Evolutionary conservation across 2,888 invertebrate species (phyloP), one percentile per base, ranked within the genome.

Genomic region (Plebejus anna): DNA sequence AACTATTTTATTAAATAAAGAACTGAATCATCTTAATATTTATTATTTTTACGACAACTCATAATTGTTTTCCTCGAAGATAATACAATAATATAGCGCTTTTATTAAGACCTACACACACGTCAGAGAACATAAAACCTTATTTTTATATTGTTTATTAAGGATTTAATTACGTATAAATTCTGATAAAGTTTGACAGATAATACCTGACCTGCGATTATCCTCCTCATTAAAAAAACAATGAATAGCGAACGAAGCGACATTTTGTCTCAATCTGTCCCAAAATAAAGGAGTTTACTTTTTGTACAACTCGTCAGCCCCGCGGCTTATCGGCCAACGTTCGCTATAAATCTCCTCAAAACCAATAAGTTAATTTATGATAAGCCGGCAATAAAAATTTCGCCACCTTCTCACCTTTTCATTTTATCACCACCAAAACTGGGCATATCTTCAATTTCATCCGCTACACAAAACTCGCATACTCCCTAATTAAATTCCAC

Each of bases 151-250:
- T 82, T 82, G 81, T 81, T 83, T 82, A 81, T 80, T 83, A 82
- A 80, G 81, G 80, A 81, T 81, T 84, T 84, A 87, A 87, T 88
- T 84, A 85, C 81, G 84, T 82, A 84, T 84, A 86, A 86, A 85
- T 85, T 81, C 82, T 86, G 87, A 88, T 87, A 84, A 86, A 86
- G 86, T 85, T 85, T 85, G 86, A 86, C 85, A 85, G 84, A 81
- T 84, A 88, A 88, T 90, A 82, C 88, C 85, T 81, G 77, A 82
- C 84, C 87, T 88, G 87, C 88, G 88, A 83, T 87, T 85, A 84
- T 85, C 85, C 84, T 83, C 82, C 85, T 81, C 89, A 90, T 90
- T 84, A 80, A 81, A 83, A 88, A 86, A 88, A 89, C 88, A 87
- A 83, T 86, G 87, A 87, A 86, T 82, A 83, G 85, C 84, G 73